These are phyloP conservation scores for Lycorma delicatula DNA, from an alignment of 1,140 invertebrate genomes.

Conservation along the genomic window DNA sequence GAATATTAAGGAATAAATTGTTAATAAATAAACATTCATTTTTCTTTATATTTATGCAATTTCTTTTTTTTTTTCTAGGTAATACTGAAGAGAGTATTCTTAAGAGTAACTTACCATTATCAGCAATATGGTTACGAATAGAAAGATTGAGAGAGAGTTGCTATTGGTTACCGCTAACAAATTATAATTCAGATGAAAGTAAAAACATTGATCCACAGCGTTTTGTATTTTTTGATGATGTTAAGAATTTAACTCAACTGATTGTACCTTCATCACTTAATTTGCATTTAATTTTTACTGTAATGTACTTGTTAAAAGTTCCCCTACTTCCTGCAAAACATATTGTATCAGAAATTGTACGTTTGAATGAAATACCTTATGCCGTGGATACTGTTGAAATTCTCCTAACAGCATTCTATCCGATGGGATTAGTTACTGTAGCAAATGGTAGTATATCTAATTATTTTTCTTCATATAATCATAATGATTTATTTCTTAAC, in stretches of 20 bases:
- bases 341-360: neutral
- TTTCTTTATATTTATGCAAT: neutral
- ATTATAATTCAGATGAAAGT: constrained; percentile 36
- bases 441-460: neutral
- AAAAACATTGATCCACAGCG: constrained; percentile 47
- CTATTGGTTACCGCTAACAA: constrained; percentile 47
- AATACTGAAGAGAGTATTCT: constrained; percentile 54
- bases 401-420: constrained; percentile 5
- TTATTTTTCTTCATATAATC: too few relatives aligned
- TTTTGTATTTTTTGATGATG: constrained; percentile 50
- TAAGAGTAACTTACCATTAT: constrained; percentile 50
- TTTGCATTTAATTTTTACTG: constrained; percentile 44
- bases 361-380: neutral
- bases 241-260: constrained; percentile 53
- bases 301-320: constrained; percentile 49
- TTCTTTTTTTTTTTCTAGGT: constrained; percentile 34
- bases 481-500: too few relatives aligned
- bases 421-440: neutral
- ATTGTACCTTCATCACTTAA: constrained; percentile 44
- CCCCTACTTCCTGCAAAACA: constrained; percentile 10
- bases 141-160: constrained; percentile 52
- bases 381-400: constrained; percentile 1
- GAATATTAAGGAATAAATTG: neutral
- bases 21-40: neutral
- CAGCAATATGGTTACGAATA: constrained; percentile 55